Conservation (phyloP, 1,140 invertebrate species). For the Pseudoatta argentina region DNA sequence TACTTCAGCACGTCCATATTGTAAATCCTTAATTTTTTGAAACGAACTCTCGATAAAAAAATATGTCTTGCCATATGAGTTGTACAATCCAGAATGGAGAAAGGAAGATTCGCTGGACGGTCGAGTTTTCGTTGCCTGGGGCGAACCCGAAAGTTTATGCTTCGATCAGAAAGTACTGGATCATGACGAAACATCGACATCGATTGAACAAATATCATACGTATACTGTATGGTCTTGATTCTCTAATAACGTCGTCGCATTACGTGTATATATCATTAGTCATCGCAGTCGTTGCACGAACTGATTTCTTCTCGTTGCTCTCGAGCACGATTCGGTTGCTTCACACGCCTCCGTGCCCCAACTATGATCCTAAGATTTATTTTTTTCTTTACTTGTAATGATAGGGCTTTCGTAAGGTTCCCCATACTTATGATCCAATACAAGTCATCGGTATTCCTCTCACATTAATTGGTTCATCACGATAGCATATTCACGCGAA, state of each 20-base stretch:
- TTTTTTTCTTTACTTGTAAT: constrained; percentile 33
- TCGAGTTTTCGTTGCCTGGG: constrained; percentile 52
- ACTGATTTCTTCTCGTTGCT: constrained; percentile 1
- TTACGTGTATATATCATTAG: constrained; percentile 34
- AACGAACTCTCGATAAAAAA: neutral
- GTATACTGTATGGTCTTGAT: constrained; percentile 35
- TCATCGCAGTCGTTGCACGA: constrained; percentile 26
- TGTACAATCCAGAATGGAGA: constrained; percentile 52
- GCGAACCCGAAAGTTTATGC: constrained; percentile 51
- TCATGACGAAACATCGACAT: neutral
- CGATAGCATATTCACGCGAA: neutral
- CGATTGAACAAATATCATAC: neutral
- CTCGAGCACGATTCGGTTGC: constrained; percentile 21
- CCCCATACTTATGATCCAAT: constrained; percentile 8
- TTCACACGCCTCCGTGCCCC: constrained; percentile 7
- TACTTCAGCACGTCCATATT: neutral
- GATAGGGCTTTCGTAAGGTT: constrained; percentile 30
- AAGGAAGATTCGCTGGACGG: constrained; percentile 46
- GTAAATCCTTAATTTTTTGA: neutral
- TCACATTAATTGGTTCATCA: neutral
- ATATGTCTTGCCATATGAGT: neutral
- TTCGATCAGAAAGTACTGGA: constrained; percentile 54
- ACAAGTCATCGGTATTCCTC: neutral
- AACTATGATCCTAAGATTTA: constrained; percentile 25
- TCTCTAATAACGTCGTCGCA: constrained; percentile 26